Conservation (phyloP, 2,888 invertebrate genomes). For the Antitype chi region DNA sequence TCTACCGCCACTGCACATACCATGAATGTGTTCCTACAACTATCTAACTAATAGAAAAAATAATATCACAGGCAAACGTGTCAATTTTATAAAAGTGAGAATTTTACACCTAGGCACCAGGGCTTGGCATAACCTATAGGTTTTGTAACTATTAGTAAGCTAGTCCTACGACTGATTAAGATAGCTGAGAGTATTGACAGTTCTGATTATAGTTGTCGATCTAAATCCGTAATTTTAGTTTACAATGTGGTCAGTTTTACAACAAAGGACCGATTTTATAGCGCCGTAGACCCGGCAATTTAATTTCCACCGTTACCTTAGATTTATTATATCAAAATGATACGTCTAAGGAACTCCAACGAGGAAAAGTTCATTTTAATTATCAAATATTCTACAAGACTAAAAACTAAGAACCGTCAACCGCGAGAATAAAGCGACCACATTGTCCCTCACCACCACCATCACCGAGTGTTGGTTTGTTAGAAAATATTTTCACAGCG, state of each 20-base stretch:
- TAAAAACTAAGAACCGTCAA: constrained; percentile 69
- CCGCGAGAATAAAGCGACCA: constrained; percentile 75
- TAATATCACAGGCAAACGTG: constrained; percentile 69
- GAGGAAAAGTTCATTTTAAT: constrained; percentile 61
- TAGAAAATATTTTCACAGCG: constrained; percentile 88
- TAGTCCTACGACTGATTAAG: constrained; percentile 44
- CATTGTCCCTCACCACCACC: constrained; percentile 78
- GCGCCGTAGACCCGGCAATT: constrained; percentile 52
- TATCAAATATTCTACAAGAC: constrained; percentile 63
- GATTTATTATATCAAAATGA: constrained; percentile 63
- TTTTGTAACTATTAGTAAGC: constrained; percentile 53
- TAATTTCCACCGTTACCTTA: constrained; percentile 51
- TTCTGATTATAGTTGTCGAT: constrained; percentile 73
- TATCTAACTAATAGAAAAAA: constrained; percentile 69
- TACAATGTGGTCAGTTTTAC: constrained; percentile 67
- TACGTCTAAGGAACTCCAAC: constrained; percentile 62
- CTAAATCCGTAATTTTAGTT: constrained; percentile 62
- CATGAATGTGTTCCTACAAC: constrained; percentile 63
- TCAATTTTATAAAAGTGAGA: constrained; percentile 67
- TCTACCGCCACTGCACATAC: constrained; percentile 53
- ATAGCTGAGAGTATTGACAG: constrained; percentile 52
- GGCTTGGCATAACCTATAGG: constrained; percentile 40
- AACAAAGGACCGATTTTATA: constrained; percentile 61
- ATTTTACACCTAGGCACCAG: constrained; percentile 55
- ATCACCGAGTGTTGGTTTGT: constrained; percentile 87